A percentile compares a stretch with the other conserved stretches of the same genome.
Conservation (phyloP, 2,888 invertebrate species). For the Bembecia ichneumoniformis region DNA sequence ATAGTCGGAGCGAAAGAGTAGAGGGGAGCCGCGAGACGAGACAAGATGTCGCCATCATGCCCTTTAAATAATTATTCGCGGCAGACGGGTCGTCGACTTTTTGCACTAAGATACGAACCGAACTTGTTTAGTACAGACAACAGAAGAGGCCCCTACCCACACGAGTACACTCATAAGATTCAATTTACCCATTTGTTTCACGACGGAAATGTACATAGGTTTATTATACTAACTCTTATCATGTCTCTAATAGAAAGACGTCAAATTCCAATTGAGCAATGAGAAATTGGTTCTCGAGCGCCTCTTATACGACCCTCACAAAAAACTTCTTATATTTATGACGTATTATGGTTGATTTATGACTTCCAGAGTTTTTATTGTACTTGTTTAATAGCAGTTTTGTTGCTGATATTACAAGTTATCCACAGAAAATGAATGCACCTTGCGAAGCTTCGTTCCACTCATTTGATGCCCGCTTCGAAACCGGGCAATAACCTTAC, state of each 20-base stretch:
- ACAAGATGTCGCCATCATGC: constrained; percentile 47
- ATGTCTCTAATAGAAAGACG: too few relatives aligned
- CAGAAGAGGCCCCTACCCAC: neutral
- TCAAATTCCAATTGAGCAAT: too few relatives aligned
- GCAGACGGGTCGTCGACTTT: constrained; percentile 48
- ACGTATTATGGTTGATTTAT: too few relatives aligned
- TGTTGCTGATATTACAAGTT: neutral
- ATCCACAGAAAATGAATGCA: constrained; percentile 11
- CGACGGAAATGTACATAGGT: too few relatives aligned
- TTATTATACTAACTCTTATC: too few relatives aligned
- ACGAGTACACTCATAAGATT: too few relatives aligned
- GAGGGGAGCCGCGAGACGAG: constrained; percentile 30
- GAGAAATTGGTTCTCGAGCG: too few relatives aligned
- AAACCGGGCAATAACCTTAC: constrained; percentile 14
- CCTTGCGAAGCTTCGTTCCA: constrained; percentile 9
- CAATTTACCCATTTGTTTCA: too few relatives aligned
- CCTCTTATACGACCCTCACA: too few relatives aligned
- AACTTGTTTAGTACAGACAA: neutral
- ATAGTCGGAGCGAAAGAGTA: constrained; percentile 3
- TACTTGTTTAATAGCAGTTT: neutral
- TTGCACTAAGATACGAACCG: constrained; percentile 17
- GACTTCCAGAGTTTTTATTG: too few relatives aligned
- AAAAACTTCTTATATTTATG: too few relatives aligned
- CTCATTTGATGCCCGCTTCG: constrained; percentile 1
- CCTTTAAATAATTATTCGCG: constrained; percentile 40